These are phyloP conservation scores for Lepidocyrtoides sp. DNA, from an alignment of 2,888 invertebrate species.

Conservation along the genomic window DNA sequence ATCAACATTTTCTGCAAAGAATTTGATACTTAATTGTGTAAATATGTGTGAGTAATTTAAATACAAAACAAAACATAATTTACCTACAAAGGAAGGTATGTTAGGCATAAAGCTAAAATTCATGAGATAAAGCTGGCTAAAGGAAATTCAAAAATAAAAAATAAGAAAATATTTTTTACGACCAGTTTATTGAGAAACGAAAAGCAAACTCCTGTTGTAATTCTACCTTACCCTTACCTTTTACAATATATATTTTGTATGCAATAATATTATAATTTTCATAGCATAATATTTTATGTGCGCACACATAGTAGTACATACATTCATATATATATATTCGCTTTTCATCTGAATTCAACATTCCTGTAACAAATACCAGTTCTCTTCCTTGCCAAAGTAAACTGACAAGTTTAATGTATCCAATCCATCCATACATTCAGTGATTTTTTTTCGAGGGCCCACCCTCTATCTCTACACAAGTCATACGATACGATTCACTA, in stretches of 20 bases:
- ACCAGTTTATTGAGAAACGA: conserved; percentile 11
- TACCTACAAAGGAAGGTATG: no score
- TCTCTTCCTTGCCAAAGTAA: conserved; percentile 69
- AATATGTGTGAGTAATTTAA: no score
- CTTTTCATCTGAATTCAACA: conserved; percentile 64
- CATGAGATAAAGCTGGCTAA: background rate
- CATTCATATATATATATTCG: background rate
- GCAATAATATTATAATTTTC: conserved; percentile 11
- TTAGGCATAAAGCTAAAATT: no score
- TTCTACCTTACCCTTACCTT: conserved; percentile 11
- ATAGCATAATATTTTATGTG: background rate
- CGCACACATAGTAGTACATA: no score
- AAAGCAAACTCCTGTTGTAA: background rate
- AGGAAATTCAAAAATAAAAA: conserved; percentile 22
- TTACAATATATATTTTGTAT: conserved; percentile 15
- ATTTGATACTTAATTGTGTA: no score
- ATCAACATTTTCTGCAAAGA: no score
- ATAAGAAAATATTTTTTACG: conserved; percentile 17
- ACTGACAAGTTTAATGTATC: conserved; percentile 77
- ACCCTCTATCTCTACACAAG: conserved; percentile 62
- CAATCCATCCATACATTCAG: conserved; percentile 69
- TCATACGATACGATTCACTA: conserved; percentile 67
- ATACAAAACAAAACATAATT: no score
- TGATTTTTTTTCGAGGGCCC: conserved; percentile 66
- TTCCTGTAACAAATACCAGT: conserved; percentile 81